Evolutionary conservation across 2,797 vertebrate species (phyloP).

Genomic region (Sebastes cheni): DNA sequence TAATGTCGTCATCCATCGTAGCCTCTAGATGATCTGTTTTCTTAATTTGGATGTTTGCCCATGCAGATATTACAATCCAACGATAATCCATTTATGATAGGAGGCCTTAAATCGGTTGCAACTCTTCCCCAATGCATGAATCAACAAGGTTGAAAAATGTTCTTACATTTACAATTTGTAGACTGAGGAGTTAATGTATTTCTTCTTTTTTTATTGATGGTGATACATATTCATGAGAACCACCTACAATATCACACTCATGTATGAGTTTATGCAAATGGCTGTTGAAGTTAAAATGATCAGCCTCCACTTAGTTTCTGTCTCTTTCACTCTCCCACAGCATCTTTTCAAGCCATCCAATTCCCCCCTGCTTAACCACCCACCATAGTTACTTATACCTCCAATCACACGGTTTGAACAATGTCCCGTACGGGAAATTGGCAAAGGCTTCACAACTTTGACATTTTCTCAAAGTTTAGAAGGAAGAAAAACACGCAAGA

Average conservation of each 20-base stretch:
- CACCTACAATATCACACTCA: slow-evolving; percentile 40
- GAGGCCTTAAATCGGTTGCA: not conserved
- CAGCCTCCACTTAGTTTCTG: slow-evolving; percentile 16
- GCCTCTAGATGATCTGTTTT: slow-evolving; percentile 16
- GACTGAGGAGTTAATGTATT: not conserved
- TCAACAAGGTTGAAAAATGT: not conserved
- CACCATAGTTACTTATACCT: not conserved
- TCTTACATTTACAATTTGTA: not conserved
- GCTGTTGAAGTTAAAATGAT: slow-evolving; percentile 15
- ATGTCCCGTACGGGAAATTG: not conserved
- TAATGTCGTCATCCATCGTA: not conserved
- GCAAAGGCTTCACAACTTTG: not conserved
- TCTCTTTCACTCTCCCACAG: slow-evolving; percentile 6
- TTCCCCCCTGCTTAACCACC: not conserved
- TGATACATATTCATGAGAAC: slow-evolving; percentile 55
- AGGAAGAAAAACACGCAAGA: not conserved
- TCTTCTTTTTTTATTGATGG: slow-evolving; percentile 1
- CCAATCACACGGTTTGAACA: not conserved
- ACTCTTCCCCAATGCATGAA: not conserved
- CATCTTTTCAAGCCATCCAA: not conserved
- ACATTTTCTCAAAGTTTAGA: not conserved
- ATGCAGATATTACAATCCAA: not conserved
- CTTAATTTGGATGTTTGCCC: not conserved
- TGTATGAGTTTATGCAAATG: slow-evolving; percentile 53
- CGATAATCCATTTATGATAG: not conserved